Base-by-base conservation (phyloP, 37 sponge, comb jelly and placozoan species). In the Agelas oroides region DNA sequence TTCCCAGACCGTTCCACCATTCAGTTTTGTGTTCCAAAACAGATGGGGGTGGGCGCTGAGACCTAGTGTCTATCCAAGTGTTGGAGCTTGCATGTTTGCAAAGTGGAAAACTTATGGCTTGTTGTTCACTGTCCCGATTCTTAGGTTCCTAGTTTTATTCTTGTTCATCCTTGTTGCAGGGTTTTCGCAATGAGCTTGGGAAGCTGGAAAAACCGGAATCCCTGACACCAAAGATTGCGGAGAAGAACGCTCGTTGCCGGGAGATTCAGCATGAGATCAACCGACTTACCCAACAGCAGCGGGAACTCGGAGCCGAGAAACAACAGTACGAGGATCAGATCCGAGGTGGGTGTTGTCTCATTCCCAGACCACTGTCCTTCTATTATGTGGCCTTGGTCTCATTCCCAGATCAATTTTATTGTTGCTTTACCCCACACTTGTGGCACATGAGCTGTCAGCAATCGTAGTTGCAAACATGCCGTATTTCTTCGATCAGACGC, bases 101-200 rank as follows among this genome's bases (percentile, higher is more conserved):
- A n/a, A n/a, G n/a, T n/a, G n/a, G n/a, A n/a, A n/a, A n/a, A n/a
- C n/a, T n/a, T n/a, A n/a, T n/a, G n/a, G n/a, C n/a, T n/a, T n/a
- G n/a, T n/a, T n/a, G 28, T 19, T 64, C 58, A 15, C 58, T 56
- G 15, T 19, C 58, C 18, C 58, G 17, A 15, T 56, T 18, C 18
- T 30, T 64, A 24, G 11, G 28, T 64, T 19, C n/a, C 65, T 18
- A 24, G 28, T 30, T 8, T 8, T 46, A 12, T 8, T 46, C 46
- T 46, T 8, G 6, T 46, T 46, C 6, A 46, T 46, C 57, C 53
- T 17, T 25, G n/a, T 18, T 32, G 18, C 52, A 90, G 78, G 81
- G 80, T 2, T 86, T 81, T 59, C 36, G 54, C 35, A 33, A 46
- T 59, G 87, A 80, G 13, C 71, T 91, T 56, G 86, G 75, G 17